Evolutionary conservation across 2,113 vertebrate species (phyloP).

Genomic region (Ranitomeya variabilis): DNA sequence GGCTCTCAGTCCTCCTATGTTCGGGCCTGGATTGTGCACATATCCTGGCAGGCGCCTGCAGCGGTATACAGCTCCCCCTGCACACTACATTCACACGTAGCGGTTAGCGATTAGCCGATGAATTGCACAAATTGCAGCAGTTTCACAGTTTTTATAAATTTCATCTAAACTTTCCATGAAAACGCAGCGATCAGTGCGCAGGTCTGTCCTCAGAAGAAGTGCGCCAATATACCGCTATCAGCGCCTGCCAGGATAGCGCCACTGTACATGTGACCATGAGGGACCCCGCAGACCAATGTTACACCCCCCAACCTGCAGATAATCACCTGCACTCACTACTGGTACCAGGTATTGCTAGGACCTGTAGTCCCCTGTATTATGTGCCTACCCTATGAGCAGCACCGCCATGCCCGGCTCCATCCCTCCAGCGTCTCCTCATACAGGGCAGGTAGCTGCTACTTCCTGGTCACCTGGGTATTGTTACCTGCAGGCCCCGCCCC

Average conservation of each 20-base stretch:
- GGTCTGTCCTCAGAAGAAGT: no score
- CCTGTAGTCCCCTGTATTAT: background rate
- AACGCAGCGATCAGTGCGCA: no score
- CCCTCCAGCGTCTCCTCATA: background rate
- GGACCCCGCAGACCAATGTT: no score
- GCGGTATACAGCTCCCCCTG: background rate
- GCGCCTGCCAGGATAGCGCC: no score
- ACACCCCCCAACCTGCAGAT: background rate
- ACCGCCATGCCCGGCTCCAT: background rate
- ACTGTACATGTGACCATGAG: no score
- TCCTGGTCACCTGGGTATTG: slow-evolving; percentile 7
- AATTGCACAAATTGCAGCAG: no score
- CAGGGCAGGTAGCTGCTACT: background rate
- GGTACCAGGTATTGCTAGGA: background rate
- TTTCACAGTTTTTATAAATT: no score
- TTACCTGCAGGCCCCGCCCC: background rate
- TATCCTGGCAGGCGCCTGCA: background rate
- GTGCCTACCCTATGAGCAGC: background rate
- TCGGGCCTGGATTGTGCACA: background rate
- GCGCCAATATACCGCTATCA: no score
- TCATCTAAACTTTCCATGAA: no score
- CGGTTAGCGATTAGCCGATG: no score
- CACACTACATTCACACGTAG: no score
- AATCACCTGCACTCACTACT: background rate
- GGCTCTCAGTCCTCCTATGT: background rate